These are phyloP conservation scores for Deroplatys truncata DNA, from an alignment of 2,888 invertebrate species.

Conservation along the genomic window DNA sequence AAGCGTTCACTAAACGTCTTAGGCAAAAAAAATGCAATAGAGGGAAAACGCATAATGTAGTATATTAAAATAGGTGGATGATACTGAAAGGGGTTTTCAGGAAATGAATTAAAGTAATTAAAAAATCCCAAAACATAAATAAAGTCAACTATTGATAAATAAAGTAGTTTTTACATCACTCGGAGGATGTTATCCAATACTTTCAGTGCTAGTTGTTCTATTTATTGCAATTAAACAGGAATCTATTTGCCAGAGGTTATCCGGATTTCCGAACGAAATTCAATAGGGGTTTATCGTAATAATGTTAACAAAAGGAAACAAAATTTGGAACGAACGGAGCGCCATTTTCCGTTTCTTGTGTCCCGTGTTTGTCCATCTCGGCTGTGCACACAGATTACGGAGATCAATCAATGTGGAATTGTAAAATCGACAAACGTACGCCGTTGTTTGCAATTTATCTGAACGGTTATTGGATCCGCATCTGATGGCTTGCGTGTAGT, in stretches of 20 bases:
- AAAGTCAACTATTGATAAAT: too few relatives aligned
- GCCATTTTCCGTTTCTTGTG: not conserved
- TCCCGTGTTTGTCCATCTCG: not conserved
- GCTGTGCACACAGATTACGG: constrained; percentile 8
- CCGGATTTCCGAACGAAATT: not conserved
- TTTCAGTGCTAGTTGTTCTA: not conserved
- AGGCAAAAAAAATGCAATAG: too few relatives aligned
- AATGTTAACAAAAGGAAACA: not conserved
- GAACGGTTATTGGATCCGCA: constrained; percentile 1
- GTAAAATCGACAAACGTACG: not conserved
- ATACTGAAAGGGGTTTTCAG: too few relatives aligned
- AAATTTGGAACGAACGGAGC: not conserved
- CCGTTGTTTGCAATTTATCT: constrained; percentile 11
- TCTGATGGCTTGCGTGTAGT: not conserved
- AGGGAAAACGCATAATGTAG: too few relatives aligned
- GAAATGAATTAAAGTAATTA: too few relatives aligned
- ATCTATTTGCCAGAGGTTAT: not conserved
- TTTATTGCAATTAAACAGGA: not conserved
- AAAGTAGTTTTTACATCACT: too few relatives aligned
- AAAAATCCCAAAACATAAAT: too few relatives aligned
- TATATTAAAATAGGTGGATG: too few relatives aligned
- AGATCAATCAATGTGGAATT: constrained; percentile 5
- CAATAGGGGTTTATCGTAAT: not conserved
- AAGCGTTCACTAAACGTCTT: too few relatives aligned
- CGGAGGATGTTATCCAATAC: too few relatives aligned